Percentiles rank a stretch among this genome's conserved stretches.
Evolutionary conservation across 2,888 invertebrate genomes (phyloP).

Genomic region (Dryomyza anilis): DNA sequence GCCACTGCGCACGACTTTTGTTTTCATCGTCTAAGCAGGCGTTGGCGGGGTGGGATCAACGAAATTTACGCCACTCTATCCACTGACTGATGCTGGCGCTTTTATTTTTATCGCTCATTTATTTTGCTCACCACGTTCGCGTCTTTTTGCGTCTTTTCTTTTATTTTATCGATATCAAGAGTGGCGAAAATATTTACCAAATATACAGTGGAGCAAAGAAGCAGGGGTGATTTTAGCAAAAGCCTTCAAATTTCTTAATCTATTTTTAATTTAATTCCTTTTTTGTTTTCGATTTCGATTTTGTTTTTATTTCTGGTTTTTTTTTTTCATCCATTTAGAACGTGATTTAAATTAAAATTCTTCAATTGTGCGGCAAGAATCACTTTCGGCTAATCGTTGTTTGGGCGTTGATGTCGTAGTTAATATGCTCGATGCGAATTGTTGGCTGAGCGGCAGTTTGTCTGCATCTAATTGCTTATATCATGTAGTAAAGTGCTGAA

Average conservation of each 20-base stretch:
- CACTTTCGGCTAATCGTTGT: too few species aligned
- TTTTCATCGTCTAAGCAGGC: too few species aligned
- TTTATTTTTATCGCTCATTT: constrained; percentile 48
- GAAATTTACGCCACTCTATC: neutral
- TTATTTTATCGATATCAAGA: neutral
- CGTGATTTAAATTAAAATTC: neutral
- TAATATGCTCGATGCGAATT: too few species aligned
- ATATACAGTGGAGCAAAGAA: neutral
- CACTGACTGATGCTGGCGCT: neutral
- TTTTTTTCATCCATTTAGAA: neutral
- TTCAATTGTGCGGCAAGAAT: neutral
- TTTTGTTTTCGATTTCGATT: neutral
- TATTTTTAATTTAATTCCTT: neutral
- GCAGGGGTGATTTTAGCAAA: neutral
- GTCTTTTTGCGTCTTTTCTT: constrained; percentile 30
- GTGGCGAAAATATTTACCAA: neutral
- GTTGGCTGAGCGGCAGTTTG: too few species aligned
- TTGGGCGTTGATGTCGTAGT: too few species aligned
- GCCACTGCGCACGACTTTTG: too few species aligned
- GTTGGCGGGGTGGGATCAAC: too few species aligned
- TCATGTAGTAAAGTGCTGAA: too few species aligned
- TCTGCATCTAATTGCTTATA: too few species aligned
- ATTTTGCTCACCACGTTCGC: constrained; percentile 52
- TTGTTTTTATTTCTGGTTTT: neutral
- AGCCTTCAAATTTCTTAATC: neutral